phyloP scores from a whole-genome alignment of 2,888 invertebrate species.

The Dryocosmus kuriphilus region DNA sequence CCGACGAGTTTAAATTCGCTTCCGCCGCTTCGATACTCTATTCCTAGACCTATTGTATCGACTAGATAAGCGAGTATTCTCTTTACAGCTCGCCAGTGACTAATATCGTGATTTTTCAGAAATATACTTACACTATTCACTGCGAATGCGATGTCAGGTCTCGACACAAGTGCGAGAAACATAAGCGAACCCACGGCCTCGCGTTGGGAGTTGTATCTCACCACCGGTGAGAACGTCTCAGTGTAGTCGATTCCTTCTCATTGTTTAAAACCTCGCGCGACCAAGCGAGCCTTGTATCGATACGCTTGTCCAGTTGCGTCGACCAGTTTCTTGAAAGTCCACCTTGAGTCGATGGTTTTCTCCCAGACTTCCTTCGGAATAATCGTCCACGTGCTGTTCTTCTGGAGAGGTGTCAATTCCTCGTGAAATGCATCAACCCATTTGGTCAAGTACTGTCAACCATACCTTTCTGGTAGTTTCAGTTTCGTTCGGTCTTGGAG shows the following conservation, averaged over 20 bases:
- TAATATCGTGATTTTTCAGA: too few relatives aligned
- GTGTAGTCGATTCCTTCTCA: slow-evolving; percentile 46
- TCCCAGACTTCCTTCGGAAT: too few relatives aligned
- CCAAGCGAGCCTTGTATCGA: slow-evolving; percentile 55
- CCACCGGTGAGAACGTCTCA: too few relatives aligned
- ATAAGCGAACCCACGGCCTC: too few relatives aligned
- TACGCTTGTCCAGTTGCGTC: slow-evolving; percentile 17
- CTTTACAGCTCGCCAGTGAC: too few relatives aligned
- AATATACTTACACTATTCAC: too few relatives aligned
- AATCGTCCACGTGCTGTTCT: slow-evolving; percentile 44
- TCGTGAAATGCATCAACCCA: slow-evolving; percentile 42
- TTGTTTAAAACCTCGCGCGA: slow-evolving; percentile 54
- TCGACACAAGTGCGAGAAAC: slow-evolving; percentile 52
- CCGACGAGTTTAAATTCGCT: not conserved
- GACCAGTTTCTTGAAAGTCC: too few relatives aligned
- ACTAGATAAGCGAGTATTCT: too few relatives aligned
- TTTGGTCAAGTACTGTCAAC: slow-evolving; percentile 3
- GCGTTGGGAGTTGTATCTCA: slow-evolving; percentile 55
- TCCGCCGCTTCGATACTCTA: too few relatives aligned
- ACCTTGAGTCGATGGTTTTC: too few relatives aligned
- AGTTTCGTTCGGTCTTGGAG: slow-evolving; percentile 26
- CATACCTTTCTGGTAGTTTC: slow-evolving; percentile 8
- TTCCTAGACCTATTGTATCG: not conserved
- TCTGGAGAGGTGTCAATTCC: slow-evolving; percentile 41
- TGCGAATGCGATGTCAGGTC: slow-evolving; percentile 58